Base-by-base conservation (phyloP, 2,113 vertebrate genomes). In the Macrotus californicus region DNA sequence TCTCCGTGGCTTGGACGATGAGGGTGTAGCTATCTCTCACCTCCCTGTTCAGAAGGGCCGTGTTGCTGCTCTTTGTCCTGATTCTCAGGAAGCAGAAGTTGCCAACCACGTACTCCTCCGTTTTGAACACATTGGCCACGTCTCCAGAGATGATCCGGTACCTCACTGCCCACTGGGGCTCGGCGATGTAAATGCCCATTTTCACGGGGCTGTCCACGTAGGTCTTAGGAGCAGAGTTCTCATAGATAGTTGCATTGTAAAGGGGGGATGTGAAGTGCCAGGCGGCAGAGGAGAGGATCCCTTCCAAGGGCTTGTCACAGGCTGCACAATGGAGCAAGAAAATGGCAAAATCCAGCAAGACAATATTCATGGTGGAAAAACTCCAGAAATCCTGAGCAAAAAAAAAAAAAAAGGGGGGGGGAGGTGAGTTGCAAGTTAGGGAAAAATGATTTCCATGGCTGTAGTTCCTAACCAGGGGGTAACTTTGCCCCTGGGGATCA, bases 61-160 rank as follows among this genome's bases (percentile, higher is more conserved):
- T 98, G 96, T 99, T 98, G 73, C 99, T 98, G 93, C 98, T 99
- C 85, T 98, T 99, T 0, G 99, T 99, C 98, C 99, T 98, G 97
- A 99, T 99, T 94, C 99, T 98, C 94, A 99, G 98, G 93, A 99
- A 99, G 97, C 99, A 99, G 98, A 99, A 99, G 98, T 99, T 98
- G 29, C 99, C 99, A 0, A 99, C 97, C 72, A 98, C 97, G 0
- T 99, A 90, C 9, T 99, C 98, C 79, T 99, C 99, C 0, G 98
- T 98, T 98, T 99, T 99, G 96, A 99, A 99, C 89, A 99, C 97
- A 4, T 98, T 97, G 0, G 98, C 98, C 1, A 95, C 98, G 7
- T 99, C 99, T 9, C 99, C 99, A 0, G 99, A 98, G 66, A 99
- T 98, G 14, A 99, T 97, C 82, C 96, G 97, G 96, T 99, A 99